Evolutionary conservation across 2,888 invertebrate genomes (phyloP), one percentile per base, ranked within the genome.

Genomic region (Callinectes sapidus): DNA sequence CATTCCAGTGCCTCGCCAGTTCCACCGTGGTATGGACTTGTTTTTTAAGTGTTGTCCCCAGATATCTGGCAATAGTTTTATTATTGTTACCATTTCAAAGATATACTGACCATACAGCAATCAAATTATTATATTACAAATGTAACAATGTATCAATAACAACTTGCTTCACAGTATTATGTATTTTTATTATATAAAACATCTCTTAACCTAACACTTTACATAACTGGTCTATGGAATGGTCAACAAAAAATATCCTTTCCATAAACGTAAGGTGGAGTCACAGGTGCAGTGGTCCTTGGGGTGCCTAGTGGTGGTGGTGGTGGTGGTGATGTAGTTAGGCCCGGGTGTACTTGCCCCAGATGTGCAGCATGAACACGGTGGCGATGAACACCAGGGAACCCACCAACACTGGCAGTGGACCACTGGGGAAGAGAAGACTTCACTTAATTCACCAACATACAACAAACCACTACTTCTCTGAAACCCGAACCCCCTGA

Each of bases 291-390:
- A 35, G 35, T 16, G 81, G 35, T 87, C 32, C 8, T 87, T 16
- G n/a, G 28, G 8, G 32, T 87, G 71, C 28, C 8, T 28, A 28
- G 71, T 28, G 28, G 54, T 10, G 18, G 87, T 48, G 85, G 18
- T 16, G 54, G 39, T 81, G 42, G n/a, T 14, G 14, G 86, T 18
- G 66, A n/a, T n/a, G n/a, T n/a, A n/a, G 94, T 96, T 97, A 97
- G 95, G 98, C 97, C 95, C 98, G 97, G 95, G 98, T 98, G 96
- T 98, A 98, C 97, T 99, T 99, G 96, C 99, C 99, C 99, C 99
- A 99, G 96, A 99, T 99, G 97, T 99, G 99, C 95, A 99, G 97
- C 98, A 99, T 99, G 96, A 99, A 99, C 92, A 99, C 99, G 91
- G 99, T 99, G 42, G 99, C 99, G 95, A 99, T 99, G 96, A 99